Evolutionary conservation across 2,797 vertebrate species (phyloP).

Genomic region (Psittacula derbiana): DNA sequence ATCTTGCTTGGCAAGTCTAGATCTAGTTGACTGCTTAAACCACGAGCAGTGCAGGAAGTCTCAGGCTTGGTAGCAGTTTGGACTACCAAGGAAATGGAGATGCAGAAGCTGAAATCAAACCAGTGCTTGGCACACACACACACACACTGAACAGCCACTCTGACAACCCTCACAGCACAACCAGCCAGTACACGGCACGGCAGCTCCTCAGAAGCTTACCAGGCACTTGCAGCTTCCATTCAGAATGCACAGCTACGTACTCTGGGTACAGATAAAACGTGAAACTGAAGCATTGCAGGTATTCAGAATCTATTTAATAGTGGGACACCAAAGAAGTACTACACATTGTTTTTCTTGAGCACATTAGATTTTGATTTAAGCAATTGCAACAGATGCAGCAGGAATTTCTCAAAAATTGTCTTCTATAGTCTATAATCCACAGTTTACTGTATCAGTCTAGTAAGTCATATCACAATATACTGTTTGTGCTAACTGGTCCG

Average conservation of each 20-base stretch:
- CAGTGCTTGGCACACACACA: neutral
- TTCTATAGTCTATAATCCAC: conserved; percentile 51
- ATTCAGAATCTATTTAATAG: conserved; percentile 69
- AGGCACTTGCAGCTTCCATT: neutral
- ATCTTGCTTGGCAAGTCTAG: neutral
- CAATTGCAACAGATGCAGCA: conserved; percentile 54
- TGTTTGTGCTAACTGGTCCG: conserved; percentile 15
- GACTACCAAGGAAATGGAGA: accelerated
- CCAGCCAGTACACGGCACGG: neutral
- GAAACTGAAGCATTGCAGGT: conserved; percentile 55
- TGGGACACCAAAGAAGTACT: conserved; percentile 57
- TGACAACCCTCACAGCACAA: neutral
- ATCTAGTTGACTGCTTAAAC: neutral
- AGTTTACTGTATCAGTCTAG: conserved; percentile 47
- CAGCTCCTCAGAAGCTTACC: neutral
- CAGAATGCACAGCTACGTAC: neutral
- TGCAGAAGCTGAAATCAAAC: neutral
- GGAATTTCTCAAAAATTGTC: conserved; percentile 38
- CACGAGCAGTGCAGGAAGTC: neutral
- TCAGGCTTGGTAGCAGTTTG: accelerated
- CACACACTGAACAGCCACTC: conserved; percentile 1
- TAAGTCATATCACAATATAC: conserved; percentile 16
- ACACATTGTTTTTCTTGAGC: conserved; percentile 55
- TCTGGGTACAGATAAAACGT: neutral
- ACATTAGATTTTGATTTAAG: conserved; percentile 61